Evolutionary conservation across 2,888 invertebrate genomes (phyloP).

Genomic region (Tachina lurida): DNA sequence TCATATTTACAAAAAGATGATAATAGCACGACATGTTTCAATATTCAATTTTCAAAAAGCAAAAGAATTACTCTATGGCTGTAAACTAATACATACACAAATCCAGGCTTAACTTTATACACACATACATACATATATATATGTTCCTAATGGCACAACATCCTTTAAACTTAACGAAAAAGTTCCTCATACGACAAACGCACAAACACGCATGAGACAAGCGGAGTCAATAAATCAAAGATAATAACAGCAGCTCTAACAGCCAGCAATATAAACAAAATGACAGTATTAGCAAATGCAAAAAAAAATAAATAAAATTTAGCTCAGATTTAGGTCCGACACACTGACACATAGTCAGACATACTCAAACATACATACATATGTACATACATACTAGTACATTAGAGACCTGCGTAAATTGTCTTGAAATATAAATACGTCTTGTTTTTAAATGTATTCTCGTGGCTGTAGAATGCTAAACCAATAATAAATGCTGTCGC

Average conservation of each 20-base stretch:
- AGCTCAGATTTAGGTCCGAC: background rate
- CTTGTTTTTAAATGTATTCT: no score
- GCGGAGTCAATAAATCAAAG: conserved; percentile 72
- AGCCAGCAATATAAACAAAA: conserved; percentile 9
- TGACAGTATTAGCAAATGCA: conserved; percentile 21
- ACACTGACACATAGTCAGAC: background rate
- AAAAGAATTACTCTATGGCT: background rate
- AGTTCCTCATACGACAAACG: conserved; percentile 17
- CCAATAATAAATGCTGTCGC: no score
- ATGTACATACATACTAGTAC: background rate
- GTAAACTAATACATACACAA: background rate
- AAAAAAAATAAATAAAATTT: conserved; percentile 19
- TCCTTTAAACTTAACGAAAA: background rate
- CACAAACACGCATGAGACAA: conserved; percentile 46
- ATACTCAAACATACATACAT: background rate
- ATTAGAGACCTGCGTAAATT: no score
- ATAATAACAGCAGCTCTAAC: conserved; percentile 49
- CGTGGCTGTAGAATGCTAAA: no score
- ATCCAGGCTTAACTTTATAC: background rate
- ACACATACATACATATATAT: conserved; percentile 8
- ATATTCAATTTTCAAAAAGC: background rate
- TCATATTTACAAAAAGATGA: background rate
- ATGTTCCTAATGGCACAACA: conserved; percentile 33
- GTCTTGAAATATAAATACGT: no score
- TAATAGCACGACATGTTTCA: background rate